Percentiles rank a stretch among this genome's conserved stretches.
Evolutionary conservation across 1,140 invertebrate genomes (phyloP).

Genomic region (Drosophila subpulchrella): DNA sequence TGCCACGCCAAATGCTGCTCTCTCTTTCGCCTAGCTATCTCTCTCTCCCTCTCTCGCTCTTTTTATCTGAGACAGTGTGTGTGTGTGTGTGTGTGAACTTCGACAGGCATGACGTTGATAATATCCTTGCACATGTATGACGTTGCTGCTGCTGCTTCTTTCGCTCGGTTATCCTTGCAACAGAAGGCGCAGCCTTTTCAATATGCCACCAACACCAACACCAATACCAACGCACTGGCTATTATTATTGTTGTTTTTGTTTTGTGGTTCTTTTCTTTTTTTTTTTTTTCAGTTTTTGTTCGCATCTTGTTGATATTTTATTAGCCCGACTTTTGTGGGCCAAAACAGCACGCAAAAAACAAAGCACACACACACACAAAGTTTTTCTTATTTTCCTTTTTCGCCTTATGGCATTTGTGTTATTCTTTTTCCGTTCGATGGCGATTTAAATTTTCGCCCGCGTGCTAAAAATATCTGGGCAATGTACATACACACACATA

Average conservation of each 20-base stretch:
- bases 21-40: slow-evolving; percentile 4
- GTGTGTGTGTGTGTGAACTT: slow-evolving; percentile 46
- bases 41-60: not conserved
- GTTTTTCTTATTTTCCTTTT: slow-evolving; percentile 37
- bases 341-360: slow-evolving; percentile 43
- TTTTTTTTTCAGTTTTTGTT: slow-evolving; percentile 4
- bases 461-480: slow-evolving; percentile 73
- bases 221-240: slow-evolving; percentile 29
- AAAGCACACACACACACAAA: slow-evolving; percentile 33
- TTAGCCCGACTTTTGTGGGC: slow-evolving; percentile 60
- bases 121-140: slow-evolving; percentile 82
- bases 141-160: slow-evolving; percentile 66
- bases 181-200: slow-evolving; percentile 56
- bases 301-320: slow-evolving; percentile 75
- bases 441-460: slow-evolving; percentile 68
- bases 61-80: slow-evolving; percentile 12
- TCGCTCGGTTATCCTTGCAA: slow-evolving; percentile 65
- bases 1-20: slow-evolving; percentile 42
- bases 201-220: slow-evolving; percentile 54
- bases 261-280: not conserved
- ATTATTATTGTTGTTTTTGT: slow-evolving; percentile 54
- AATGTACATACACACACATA: slow-evolving; percentile 4
- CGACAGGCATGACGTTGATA: slow-evolving; percentile 81
- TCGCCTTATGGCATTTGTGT: slow-evolving; percentile 27
- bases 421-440: slow-evolving; percentile 40